Base-by-base conservation (phyloP, 92 coral and sea anemone genomes). In the Pocillopora grandis region DNA sequence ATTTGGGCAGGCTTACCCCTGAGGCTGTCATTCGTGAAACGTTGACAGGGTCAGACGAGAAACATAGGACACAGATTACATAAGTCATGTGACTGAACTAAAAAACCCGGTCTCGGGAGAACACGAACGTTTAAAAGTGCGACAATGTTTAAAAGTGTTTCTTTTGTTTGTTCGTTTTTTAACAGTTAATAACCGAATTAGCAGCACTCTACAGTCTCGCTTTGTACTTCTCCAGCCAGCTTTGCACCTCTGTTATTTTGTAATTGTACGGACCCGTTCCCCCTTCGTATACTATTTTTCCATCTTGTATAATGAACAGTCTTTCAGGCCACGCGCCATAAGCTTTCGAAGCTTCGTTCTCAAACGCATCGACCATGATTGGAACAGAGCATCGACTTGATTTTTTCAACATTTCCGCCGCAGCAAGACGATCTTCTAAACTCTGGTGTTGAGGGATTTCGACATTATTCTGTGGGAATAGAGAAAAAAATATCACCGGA, bases 241-340 rank as follows among this genome's bases (percentile, higher is more conserved):
- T 35, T 56, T 61, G 58, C 42, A 95, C 94, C 65, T 90, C 98
- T 18, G 83, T 80, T 21, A 90, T 37, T n/a, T 55, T 72, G 79
- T 88, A 95, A 19, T 90, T 82, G 63, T 85, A 60, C 9, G 98
- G 98, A 1, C 98, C 98, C 65, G 91, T 72, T 13, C 98, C 98
- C 15, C 98, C 98, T 35, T 80, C 85, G 65, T 90, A 95, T 21
- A 78, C 88, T 59, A 95, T 78, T 63, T 74, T 33, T 49, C 92
- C 92, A 36, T 92, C 84, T 60, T 74, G 71, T 72, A 95, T 78
- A 62, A 95, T 77, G 89, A 81, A 93, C 17, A 94, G 92, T 48
- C 98, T 73, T 77, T 91, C 94, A 5, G 98, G 98, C 17, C 61
- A 78, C 0, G 98, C 97, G 9, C 92, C 98, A 76, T 87, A 95